Conservation (phyloP, 2,797 vertebrate species). For the Eutrigla gurnardus region DNA sequence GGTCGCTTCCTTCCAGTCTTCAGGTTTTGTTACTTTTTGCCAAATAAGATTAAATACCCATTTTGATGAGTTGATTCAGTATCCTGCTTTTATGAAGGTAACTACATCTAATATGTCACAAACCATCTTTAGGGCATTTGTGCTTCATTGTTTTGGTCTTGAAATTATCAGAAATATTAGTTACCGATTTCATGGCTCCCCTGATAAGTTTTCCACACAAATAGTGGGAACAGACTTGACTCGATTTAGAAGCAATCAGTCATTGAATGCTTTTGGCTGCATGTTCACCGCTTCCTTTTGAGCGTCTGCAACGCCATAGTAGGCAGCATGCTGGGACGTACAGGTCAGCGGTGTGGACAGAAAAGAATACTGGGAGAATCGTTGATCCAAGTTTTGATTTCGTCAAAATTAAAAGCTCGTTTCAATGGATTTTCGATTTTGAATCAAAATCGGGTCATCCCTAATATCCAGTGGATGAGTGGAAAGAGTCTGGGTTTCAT, state of each 20-base stretch:
- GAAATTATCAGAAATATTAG: background rate
- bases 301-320: background rate
- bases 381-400: too few species aligned
- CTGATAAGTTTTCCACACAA: background rate
- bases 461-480: background rate
- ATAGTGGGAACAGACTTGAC: background rate
- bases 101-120: background rate
- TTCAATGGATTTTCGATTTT: too few species aligned
- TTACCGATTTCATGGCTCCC: background rate
- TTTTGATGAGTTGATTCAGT: background rate
- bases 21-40: too few species aligned
- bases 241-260: background rate
- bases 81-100: background rate
- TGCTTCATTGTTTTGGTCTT: background rate
- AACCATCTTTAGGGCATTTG: background rate
- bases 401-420: too few species aligned
- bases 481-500: background rate
- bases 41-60: too few species aligned
- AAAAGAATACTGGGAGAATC: too few species aligned
- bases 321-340: background rate
- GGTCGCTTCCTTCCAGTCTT: too few species aligned
- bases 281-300: background rate
- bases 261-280: background rate
- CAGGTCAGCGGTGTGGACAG: too few species aligned
- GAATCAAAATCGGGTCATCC: too few species aligned